Base-by-base conservation (phyloP, 2,797 vertebrate species). In the Spea hammondii region DNA sequence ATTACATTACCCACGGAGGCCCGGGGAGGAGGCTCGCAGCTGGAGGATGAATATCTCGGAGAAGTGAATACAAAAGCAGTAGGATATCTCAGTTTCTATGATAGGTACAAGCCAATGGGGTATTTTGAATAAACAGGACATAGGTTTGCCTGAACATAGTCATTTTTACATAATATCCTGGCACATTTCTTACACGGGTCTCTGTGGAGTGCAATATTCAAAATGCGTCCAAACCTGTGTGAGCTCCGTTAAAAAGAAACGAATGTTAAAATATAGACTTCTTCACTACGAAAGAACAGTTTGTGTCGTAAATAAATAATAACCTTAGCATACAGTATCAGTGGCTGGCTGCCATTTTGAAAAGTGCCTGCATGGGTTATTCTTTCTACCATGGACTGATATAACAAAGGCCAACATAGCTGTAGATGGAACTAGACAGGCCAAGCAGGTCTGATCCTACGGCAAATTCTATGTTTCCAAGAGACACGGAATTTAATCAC, bases 81-180 rank as follows among this genome's bases (percentile, higher is more conserved):
- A 45, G 78, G 62, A 72, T 10, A 60, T 67, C 12, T 65, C 70
- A 50, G 77, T 68, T 72, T 77, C 70, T 10, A 68, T 72, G 49
- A 53, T 51, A 66, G 46, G 65, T 4, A 53, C 64, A 76, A 62
- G 65, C 9, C 69, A 62, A 76, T 65, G 8, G 44, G 68, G n/a
- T 66, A 68, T 75, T 79, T 67, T 54, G 48, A 79, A 79, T 70
- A 79, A 74, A 69, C 65, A 74, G 55, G 65, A 47, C 57, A 2
- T 6, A 54, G 50, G 51, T 70, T 69, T n/a, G 54, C 8, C 70
- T 46, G 53, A 57, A 48, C 57, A 54, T 11, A 51, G 47, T 79
- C 47, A 79, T 79, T 68, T 79, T 68, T 60, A 32, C 54, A 14
- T 60, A 47, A 53, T 13, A 1, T 4, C 44, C 49, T 6, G 14